Base-by-base conservation (phyloP, 2,113 vertebrate species). In the Thermophis baileyi region DNA sequence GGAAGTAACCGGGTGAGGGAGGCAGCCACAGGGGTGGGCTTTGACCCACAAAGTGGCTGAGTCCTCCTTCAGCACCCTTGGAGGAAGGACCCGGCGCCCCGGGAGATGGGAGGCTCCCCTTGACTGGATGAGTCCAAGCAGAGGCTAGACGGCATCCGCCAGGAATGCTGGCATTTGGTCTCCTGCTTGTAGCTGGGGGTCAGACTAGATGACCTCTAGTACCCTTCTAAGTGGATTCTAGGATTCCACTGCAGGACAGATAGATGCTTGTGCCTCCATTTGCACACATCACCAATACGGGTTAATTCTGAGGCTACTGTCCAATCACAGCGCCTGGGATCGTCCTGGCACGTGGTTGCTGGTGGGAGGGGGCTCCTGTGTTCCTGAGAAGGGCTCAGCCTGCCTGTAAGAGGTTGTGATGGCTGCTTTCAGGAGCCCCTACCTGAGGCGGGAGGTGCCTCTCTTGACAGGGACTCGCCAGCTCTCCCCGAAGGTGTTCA, bases 401-500 rank as follows among this genome's bases (percentile, higher is more conserved):
- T 27, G 44, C 46, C 86, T 9, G 0, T 1, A 6, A 24, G 6
- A 8, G 22, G 50, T 55, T 5, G 24, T 44, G 50, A 3, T 25
- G 55, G 27, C 25, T n/a, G 27, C 44, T 91, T 88, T 88, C 46
- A 16, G 92, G 63, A 51, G 93, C 3, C 4, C 27, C 14, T 96
- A 97, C 97, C 97, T 97, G 94, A 94, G 24, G 47, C 95, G 96
- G 69, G 94, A 50, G 1, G 10, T 4, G 87, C 22, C 6, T 93
- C 94, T 94, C 85, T 63, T 54, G 81, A 95, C 60, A 12, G 95
- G 97, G 50, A 98, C 97, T 95, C 96, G 97, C 98, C 98, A 99
- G 95, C 98, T 99, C 24, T 98, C 97, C 93, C 98, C 98, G 90
- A 98, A 98, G 91, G 86, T 89, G 20, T 97, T 94, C 86, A 97